These are phyloP conservation scores for Lagria hirta DNA, from an alignment of 2,888 invertebrate species.

Conservation along the genomic window DNA sequence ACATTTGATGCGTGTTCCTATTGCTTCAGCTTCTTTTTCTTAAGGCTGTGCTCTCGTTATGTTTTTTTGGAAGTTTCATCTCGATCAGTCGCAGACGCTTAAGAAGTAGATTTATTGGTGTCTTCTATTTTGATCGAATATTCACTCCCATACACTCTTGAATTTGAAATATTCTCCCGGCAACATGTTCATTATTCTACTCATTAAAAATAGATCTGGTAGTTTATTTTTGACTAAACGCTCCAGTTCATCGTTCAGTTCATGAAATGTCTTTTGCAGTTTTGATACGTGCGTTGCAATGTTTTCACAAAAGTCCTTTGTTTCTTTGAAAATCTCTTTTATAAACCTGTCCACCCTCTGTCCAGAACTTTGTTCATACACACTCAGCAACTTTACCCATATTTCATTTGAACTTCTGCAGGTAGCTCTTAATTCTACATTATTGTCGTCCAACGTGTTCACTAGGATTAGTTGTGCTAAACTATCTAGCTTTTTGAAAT, in stretches of 20 bases:
- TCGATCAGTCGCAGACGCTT: too few species aligned
- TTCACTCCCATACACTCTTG: too few species aligned
- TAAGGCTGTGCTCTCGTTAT: too few species aligned
- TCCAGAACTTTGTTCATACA: conserved; percentile 31
- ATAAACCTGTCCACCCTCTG: conserved; percentile 30
- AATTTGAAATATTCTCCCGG: conserved; percentile 13
- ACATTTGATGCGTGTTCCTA: too few species aligned
- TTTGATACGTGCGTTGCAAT: conserved; percentile 27
- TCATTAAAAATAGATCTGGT: conserved; percentile 27
- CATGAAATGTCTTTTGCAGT: conserved; percentile 23
- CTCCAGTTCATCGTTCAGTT: conserved; percentile 27
- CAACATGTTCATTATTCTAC: conserved; percentile 15
- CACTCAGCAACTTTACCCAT: conserved; percentile 15
- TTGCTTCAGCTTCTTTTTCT: too few species aligned
- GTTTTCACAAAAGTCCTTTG: conserved; percentile 25
- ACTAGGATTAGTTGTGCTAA: conserved; percentile 28
- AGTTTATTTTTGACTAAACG: conserved; percentile 24
- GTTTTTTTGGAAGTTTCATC: too few species aligned
- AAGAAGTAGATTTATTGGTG: too few species aligned
- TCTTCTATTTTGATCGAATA: too few species aligned
- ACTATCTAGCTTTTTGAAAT: background rate
- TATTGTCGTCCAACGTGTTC: conserved; percentile 16
- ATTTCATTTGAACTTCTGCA: conserved; percentile 10
- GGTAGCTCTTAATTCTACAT: conserved; percentile 4
- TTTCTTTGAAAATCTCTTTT: conserved; percentile 27